Evolutionary conservation across 2,797 vertebrate genomes (phyloP), one percentile per base, ranked within the genome.

Genomic region (Sebastes alutus): DNA sequence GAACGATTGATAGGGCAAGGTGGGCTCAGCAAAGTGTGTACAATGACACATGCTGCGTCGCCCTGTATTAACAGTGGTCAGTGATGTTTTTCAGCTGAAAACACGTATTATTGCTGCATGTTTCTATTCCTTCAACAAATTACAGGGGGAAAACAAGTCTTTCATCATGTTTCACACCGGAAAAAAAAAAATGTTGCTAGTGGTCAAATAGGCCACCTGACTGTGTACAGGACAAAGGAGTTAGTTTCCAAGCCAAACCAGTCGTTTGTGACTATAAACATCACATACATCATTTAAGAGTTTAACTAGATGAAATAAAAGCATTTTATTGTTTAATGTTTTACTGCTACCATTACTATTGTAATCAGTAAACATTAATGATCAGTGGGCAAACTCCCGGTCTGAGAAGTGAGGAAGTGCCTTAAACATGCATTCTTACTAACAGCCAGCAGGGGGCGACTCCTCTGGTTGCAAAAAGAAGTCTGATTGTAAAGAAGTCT

Each of bases 1-100:
- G 80, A 86, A 88, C 78, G 72, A 92, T 83, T 89, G 86, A 89
- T 82, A 81, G 79, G 56, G 75, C 78, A 86, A 85, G 87, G 83
- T 85, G 84, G 75, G 71, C 77, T 77, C 75, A 70, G 78, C 55
- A 85, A 81, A 82, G 75, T 78, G 64, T 79, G 77, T 66, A 66
- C 80, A 75, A 30, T 85, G 75, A 80, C 80, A 78, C 88, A 84
- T 23, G 76, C 77, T 87, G 84, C 12, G 84, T 73, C 27, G 10
- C 38, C 70, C 38, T 65, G 67, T 71, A 63, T 68, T 76, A 63
- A 29, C 58, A 65, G 30, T 14, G 42, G 52, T 67, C 27, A 78
- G 27, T 65, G 63, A 66, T 77, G 33, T 70, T 71, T 80, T 56
- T 42, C 12, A 55, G 32, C 25, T 76, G 8, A 77, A 81, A 76